Evolutionary conservation across 2,888 invertebrate genomes (phyloP).

Genomic region (Pterostichus madidus): DNA sequence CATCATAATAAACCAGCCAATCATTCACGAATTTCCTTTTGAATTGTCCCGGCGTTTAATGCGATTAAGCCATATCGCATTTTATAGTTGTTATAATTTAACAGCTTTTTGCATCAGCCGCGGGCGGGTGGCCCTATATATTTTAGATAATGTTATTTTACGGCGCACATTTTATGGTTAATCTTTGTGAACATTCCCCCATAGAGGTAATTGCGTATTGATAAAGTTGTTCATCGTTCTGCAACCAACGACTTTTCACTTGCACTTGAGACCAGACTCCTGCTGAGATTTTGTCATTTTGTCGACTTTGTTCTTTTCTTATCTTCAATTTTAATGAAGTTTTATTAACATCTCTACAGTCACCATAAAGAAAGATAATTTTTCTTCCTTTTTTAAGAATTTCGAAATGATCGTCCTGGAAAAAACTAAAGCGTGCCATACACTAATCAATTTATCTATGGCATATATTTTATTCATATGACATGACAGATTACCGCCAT

Average conservation of each 20-base stretch:
- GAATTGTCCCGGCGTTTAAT: constrained; percentile 64
- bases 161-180: constrained; percentile 63
- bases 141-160: constrained; percentile 67
- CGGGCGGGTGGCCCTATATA: constrained; percentile 62
- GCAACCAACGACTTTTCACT: constrained; percentile 18
- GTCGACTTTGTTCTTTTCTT: background rate
- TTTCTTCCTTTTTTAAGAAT: background rate
- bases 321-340: background rate
- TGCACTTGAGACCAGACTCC: background rate
- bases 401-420: no score
- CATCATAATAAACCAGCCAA: constrained; percentile 65
- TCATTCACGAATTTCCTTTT: constrained; percentile 63
- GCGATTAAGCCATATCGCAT: constrained; percentile 66
- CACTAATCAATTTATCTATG: no score
- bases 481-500: no score
- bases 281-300: constrained; percentile 20
- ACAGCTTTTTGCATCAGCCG: constrained; percentile 65
- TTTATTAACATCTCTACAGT: background rate
- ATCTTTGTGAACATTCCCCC: constrained; percentile 65
- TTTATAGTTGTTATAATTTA: constrained; percentile 67
- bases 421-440: no score
- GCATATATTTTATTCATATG: no score
- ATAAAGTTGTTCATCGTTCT: constrained; percentile 56
- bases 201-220: constrained; percentile 64
- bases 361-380: background rate